Conservation (phyloP, 1,140 invertebrate genomes). For the Neodiprion pinetum region DNA sequence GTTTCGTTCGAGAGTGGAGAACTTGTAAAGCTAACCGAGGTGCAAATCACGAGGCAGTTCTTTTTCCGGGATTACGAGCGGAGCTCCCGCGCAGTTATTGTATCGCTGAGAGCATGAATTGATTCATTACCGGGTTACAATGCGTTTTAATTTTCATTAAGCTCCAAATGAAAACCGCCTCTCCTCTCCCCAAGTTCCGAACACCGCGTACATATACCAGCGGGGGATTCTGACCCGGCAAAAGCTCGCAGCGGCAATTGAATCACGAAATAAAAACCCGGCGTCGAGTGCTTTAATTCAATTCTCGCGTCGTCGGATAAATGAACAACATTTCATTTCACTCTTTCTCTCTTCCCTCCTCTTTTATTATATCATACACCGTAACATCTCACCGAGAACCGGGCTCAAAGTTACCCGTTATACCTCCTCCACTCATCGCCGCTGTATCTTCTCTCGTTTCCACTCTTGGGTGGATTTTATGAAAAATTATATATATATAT, state of each 20-base stretch:
- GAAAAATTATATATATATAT: too few species aligned
- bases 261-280: conserved; percentile 6
- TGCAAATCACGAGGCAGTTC: too few species aligned
- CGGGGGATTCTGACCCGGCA: not conserved
- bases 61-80: too few species aligned
- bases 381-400: not conserved
- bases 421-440: not conserved
- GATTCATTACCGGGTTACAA: conserved; percentile 40
- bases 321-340: conserved; percentile 16
- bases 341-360: not conserved
- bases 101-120: conserved; percentile 14
- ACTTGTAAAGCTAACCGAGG: too few species aligned
- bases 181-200: too few species aligned
- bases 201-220: not conserved
- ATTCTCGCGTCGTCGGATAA: conserved; percentile 12
- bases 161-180: conserved; percentile 15
- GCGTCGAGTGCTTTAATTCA: conserved; percentile 8
- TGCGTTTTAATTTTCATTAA: conserved; percentile 42
- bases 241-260: not conserved
- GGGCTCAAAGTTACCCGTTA: not conserved
- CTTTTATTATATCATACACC: not conserved
- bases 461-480: too few species aligned
- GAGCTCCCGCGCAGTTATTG: not conserved
- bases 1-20: too few species aligned
- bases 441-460: too few species aligned